Percentiles rank a stretch among this genome's conserved stretches.
Evolutionary conservation across 2,797 vertebrate genomes (phyloP).

Genomic region (Tokudaia tokunoshimensis): DNA sequence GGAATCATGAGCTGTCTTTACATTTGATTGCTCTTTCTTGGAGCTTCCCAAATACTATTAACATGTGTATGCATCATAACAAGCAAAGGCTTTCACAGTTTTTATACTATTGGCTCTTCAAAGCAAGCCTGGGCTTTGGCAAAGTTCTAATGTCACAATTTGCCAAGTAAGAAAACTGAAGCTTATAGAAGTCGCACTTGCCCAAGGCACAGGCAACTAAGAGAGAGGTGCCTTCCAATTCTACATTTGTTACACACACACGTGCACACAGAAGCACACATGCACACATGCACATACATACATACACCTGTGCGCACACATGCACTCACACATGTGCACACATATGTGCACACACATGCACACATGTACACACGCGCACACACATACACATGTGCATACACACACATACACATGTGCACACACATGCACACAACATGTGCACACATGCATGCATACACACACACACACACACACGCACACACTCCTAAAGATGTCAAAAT

Average conservation of each 20-base stretch:
- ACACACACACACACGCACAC: neutral
- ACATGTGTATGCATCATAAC: neutral
- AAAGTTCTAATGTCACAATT: conserved; percentile 1
- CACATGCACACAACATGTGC: no score
- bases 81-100: conserved; percentile 35
- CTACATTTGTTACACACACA: neutral
- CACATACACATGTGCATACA: no score
- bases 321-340: no score
- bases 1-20: conserved; percentile 23
- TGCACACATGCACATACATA: neutral
- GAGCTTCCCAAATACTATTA: conserved; percentile 47
- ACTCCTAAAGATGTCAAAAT: neutral
- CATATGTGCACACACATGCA: no score
- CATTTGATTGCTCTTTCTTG: conserved; percentile 51
- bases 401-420: no score
- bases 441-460: neutral
- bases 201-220: neutral
- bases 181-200: neutral
- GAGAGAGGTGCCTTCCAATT: neutral
- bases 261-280: no score
- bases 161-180: conserved; percentile 46
- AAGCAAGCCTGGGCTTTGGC: neutral
- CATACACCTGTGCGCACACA: no score
- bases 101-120: conserved; percentile 11
- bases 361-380: no score